Evolutionary conservation across 2,888 invertebrate genomes (phyloP), one percentile per base, ranked within the genome.

Genomic region (Drosophila austrosaltans): DNA sequence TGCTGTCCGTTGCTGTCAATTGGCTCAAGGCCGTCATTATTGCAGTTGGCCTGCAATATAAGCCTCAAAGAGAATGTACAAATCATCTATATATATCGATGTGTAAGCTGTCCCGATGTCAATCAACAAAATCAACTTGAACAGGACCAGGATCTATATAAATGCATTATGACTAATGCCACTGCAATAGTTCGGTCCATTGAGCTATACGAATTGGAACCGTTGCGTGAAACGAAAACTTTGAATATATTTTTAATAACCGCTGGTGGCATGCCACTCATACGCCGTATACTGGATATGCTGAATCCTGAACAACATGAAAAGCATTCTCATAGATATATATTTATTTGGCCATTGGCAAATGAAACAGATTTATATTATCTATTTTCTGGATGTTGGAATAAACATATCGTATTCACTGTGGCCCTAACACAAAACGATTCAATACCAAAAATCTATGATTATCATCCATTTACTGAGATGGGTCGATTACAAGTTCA

Each of bases 381-480:
- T 48, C 25, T 48, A 6, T 48, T 48, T 12, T 10, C 48, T 48
- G 48, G 48, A 48, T 48, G 48, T 48, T 48, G 48, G 48, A 10
- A 10, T 12, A 48, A 48, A 48, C 48, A 48, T 25, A 7, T 48
- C 4, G 3, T 48, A 7, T 25, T 25, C 12, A 16, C 48, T 48
- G 22, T 48, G 48, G 25, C 25, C 48, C 25, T 48, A 12, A 48
- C 48, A 4, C 48, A 48, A 1, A 25, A 25, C 4, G 36, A 36
- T 8, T 36, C 36, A 36, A 36, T 36, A 36, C 48, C 48, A 16
- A 48, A 48, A 12, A 12, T 48, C 22, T 25, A 48, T 12, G 48
- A 48, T 25, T 48, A 48, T 48, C 22, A 48, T 10, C 48, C 48
- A 3, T 48, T 48, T 12, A 48, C 10, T 25, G 48, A 25, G 4